Evolutionary conservation across 2,113 vertebrate genomes (phyloP).

Genomic region (Echinops telfairi): DNA sequence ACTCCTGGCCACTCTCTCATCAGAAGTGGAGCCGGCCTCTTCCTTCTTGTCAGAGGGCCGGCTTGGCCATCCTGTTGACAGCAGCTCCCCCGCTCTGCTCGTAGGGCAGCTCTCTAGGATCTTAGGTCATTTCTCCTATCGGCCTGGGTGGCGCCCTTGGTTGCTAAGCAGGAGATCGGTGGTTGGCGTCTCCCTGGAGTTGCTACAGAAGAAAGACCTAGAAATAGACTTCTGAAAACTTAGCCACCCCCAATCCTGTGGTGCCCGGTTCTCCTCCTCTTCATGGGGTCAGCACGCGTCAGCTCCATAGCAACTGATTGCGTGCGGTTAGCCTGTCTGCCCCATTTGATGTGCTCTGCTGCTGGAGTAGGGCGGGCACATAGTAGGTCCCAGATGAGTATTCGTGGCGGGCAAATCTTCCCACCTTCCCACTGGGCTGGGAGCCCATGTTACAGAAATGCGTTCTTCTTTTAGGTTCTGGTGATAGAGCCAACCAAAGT

Average conservation of each 20-base stretch:
- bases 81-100: no score
- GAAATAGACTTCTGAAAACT: background rate
- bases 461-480: conserved; percentile 90
- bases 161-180: background rate
- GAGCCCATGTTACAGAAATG: background rate
- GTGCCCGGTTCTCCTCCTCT: background rate
- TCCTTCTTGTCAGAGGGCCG: background rate
- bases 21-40: no score
- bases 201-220: background rate
- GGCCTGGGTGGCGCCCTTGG: background rate
- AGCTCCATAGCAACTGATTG: background rate
- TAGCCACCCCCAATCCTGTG: background rate
- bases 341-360: background rate
- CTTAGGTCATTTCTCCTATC: no score
- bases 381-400: background rate
- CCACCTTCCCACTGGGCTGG: background rate
- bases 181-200: background rate
- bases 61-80: background rate
- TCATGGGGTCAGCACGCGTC: background rate
- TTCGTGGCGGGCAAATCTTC: background rate
- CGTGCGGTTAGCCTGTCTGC: background rate
- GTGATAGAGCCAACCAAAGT: conserved; percentile 95
- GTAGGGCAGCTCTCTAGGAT: no score
- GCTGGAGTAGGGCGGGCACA: background rate
- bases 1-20: no score